These are phyloP conservation scores for Oopsacas minuta DNA, from an alignment of 37 sponge, comb jelly and placozoan species.

Conservation along the genomic window DNA sequence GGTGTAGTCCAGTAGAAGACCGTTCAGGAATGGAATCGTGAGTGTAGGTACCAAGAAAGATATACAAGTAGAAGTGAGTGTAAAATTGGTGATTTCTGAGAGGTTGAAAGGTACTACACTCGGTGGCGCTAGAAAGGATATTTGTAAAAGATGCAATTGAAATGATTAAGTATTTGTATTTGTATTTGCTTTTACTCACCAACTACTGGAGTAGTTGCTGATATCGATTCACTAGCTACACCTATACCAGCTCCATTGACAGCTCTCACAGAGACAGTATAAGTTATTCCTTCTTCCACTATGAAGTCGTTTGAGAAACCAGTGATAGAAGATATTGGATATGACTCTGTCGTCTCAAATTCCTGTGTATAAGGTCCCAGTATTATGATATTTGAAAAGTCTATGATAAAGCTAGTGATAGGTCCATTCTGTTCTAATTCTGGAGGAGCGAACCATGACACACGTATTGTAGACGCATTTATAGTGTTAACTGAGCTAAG, in stretches of 20 bases:
- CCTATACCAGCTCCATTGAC: background rate
- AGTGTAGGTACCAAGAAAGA: background rate
- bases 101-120: background rate
- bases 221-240: background rate
- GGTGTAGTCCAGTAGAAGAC: background rate
- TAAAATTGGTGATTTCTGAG: background rate
- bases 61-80: background rate
- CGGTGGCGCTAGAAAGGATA: background rate
- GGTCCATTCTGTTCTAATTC: background rate
- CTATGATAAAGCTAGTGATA: background rate
- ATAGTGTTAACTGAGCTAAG: background rate
- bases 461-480: background rate
- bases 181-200: background rate
- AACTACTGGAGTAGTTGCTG: background rate
- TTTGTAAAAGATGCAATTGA: background rate
- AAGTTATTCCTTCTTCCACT: background rate
- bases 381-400: background rate
- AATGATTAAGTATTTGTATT: background rate
- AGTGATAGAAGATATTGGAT: background rate
- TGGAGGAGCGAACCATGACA: background rate
- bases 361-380: background rate
- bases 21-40: background rate
- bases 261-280: background rate
- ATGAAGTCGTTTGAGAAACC: background rate
- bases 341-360: background rate